phyloP scores from a whole-genome alignment of 2,797 vertebrate genomes.

The Chromis chromis region DNA sequence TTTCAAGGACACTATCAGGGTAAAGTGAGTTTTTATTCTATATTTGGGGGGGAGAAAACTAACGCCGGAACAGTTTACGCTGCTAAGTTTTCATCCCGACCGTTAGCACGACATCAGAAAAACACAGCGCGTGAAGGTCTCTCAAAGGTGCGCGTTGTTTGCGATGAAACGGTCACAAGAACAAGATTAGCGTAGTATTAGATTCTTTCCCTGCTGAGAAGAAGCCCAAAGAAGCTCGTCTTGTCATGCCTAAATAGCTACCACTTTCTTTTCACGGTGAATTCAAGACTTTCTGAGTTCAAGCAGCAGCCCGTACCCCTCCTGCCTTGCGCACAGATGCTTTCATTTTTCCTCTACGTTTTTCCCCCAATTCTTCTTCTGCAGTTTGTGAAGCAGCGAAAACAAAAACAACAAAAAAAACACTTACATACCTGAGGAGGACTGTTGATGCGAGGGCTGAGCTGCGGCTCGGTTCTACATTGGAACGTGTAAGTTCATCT shows the following conservation, averaged over 20 bases:
- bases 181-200: constrained; percentile 66
- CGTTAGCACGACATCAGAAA: background rate
- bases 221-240: constrained; percentile 40
- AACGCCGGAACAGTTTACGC: constrained; percentile 13
- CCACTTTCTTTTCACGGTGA: constrained; percentile 38
- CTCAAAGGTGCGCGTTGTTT: constrained; percentile 62
- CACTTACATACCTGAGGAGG: constrained; percentile 76
- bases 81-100: constrained; percentile 61
- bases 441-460: constrained; percentile 62
- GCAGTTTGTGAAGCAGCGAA: constrained; percentile 47
- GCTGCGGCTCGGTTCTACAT: constrained; percentile 70
- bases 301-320: constrained; percentile 17
- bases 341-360: constrained; percentile 35
- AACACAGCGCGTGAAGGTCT: constrained; percentile 50
- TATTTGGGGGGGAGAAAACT: constrained; percentile 8
- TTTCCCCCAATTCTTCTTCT: constrained; percentile 3
- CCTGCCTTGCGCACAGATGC: constrained; percentile 57
- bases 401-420: background rate
- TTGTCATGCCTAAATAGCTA: constrained; percentile 1
- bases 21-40: background rate
- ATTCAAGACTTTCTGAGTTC: constrained; percentile 65
- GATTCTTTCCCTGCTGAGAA: constrained; percentile 35
- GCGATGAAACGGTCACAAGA: constrained; percentile 69
- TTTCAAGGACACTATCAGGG: constrained; percentile 38
- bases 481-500: constrained; percentile 69